Percentiles rank a stretch among this genome's conserved stretches.
Evolutionary conservation across 2,113 vertebrate species (phyloP).

Genomic region (Chionodraco myersi): DNA sequence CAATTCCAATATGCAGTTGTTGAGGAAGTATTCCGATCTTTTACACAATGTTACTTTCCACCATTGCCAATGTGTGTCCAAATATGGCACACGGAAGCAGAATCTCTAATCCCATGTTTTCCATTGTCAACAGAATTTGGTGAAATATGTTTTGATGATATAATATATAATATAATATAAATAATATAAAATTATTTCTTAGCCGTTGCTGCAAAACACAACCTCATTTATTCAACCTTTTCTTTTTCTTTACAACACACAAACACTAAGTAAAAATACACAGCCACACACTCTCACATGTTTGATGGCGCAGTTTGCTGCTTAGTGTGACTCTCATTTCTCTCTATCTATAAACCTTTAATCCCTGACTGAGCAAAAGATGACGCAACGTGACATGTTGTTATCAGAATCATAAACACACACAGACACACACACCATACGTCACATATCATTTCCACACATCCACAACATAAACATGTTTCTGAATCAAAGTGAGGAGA

Average conservation of each 20-base stretch:
- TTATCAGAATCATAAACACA: slow-evolving; percentile 45
- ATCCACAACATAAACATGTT: slow-evolving; percentile 21
- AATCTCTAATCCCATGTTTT: neutral
- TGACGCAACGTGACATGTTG: slow-evolving; percentile 59
- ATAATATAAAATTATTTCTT: no score
- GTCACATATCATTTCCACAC: neutral
- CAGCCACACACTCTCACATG: slow-evolving; percentile 39
- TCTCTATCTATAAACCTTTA: slow-evolving; percentile 70
- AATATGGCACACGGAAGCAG: no score
- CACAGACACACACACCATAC: slow-evolving; percentile 6
- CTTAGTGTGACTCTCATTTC: slow-evolving; percentile 66
- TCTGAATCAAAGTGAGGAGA: slow-evolving; percentile 26
- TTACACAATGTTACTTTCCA: no score
- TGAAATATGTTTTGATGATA: neutral
- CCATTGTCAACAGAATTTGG: neutral
- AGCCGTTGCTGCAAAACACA: no score
- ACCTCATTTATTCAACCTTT: no score
- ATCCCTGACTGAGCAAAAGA: slow-evolving; percentile 59
- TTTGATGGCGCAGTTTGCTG: slow-evolving; percentile 38
- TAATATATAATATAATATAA: no score
- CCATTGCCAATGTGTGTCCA: neutral
- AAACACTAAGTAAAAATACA: neutral
- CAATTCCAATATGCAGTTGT: neutral
- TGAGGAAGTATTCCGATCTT: no score
- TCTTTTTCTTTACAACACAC: neutral